phyloP scores from a whole-genome alignment of 53 echinoderm and acorn worm species.

The Glandiceps talaboti region DNA sequence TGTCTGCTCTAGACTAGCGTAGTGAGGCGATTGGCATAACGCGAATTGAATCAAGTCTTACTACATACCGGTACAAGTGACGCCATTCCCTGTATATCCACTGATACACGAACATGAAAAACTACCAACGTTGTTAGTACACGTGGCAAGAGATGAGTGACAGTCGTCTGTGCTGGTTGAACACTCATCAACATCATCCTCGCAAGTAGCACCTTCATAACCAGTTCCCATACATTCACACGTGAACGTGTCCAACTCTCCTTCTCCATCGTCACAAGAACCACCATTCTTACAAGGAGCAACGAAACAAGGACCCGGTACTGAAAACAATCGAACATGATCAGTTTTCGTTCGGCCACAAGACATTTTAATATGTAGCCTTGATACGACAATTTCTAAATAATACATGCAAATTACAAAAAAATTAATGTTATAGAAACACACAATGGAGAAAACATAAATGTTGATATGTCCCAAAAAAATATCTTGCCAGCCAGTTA shows the following conservation, averaged over 20 bases:
- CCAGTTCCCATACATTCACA: slow-evolving; percentile 42
- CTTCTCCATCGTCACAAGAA: slow-evolving; percentile 14
- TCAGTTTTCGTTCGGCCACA: no score
- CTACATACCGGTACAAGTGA: slow-evolving; percentile 10
- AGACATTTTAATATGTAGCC: no score
- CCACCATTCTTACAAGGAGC: not conserved
- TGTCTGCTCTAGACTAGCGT: no score
- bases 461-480: no score
- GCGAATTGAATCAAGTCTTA: no score
- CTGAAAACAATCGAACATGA: not conserved
- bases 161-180: not conserved
- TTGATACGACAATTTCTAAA: no score
- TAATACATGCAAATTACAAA: no score
- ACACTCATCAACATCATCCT: slow-evolving; percentile 24
- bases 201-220: slow-evolving; percentile 28
- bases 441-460: no score
- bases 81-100: slow-evolving; percentile 11
- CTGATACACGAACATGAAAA: slow-evolving; percentile 6
- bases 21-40: no score
- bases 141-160: not conserved
- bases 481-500: no score
- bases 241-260: slow-evolving; percentile 10
- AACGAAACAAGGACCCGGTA: not conserved
- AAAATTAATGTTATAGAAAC: no score
- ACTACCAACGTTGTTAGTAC: not conserved